phyloP scores from a whole-genome alignment of 1,140 invertebrate genomes.

The Zaprionus ghesquierei region DNA sequence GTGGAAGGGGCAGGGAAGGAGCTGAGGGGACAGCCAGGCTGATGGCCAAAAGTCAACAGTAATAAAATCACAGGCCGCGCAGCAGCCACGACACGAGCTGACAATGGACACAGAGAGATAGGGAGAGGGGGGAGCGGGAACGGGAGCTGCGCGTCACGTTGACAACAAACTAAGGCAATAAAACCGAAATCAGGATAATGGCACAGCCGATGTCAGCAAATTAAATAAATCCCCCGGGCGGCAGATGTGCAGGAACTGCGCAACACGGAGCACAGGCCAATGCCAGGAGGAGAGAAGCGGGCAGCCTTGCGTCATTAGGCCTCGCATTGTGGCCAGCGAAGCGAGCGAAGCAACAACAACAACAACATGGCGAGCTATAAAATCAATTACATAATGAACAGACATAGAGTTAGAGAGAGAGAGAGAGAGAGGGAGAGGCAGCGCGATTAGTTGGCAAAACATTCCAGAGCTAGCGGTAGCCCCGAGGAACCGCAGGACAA shows the following conservation, averaged over 20 bases:
- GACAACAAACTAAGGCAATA: conserved; percentile 53
- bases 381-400: conserved; percentile 58
- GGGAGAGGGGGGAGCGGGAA: neutral
- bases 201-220: conserved; percentile 50
- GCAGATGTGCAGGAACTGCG: conserved; percentile 39
- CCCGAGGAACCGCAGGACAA: conserved; percentile 2
- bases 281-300: neutral
- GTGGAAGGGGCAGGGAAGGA: neutral
- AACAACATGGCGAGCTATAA: conserved; percentile 35
- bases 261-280: conserved; percentile 9
- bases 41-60: conserved; percentile 49
- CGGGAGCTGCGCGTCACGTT: conserved; percentile 24
- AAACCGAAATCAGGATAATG: conserved; percentile 57
- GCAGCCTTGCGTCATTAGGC: conserved; percentile 32
- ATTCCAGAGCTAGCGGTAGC: conserved; percentile 15
- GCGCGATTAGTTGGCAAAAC: conserved; percentile 25
- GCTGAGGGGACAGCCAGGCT: neutral
- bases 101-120: neutral
- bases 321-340: conserved; percentile 34
- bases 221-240: conserved; percentile 54
- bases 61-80: conserved; percentile 33
- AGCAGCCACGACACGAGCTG: conserved; percentile 35
- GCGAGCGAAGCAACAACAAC: conserved; percentile 29
- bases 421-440: neutral
- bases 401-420: neutral